phyloP scores from a whole-genome alignment of 2,888 invertebrate species.

The Crioceris asparagi region DNA sequence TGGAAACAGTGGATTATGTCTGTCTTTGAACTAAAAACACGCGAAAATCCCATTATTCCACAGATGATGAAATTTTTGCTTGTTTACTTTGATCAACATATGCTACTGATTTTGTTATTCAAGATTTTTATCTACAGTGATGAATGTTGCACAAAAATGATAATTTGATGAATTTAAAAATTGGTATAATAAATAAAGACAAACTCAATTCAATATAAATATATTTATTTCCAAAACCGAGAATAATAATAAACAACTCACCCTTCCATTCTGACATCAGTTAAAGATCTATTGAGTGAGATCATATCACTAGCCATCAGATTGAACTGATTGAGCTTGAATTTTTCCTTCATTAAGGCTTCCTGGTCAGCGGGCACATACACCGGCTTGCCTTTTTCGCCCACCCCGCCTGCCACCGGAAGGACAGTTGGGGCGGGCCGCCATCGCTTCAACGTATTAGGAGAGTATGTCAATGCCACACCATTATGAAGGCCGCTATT shows the following conservation, averaged over 20 bases:
- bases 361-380: constrained; percentile 79
- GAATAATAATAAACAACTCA: constrained; percentile 33
- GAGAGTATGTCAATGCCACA: constrained; percentile 32
- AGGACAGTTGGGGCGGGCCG: constrained; percentile 57
- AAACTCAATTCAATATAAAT: no score
- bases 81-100: no score
- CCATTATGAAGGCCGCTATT: constrained; percentile 12
- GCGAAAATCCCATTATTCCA: no score
- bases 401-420: constrained; percentile 61
- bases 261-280: constrained; percentile 88
- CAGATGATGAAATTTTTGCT: no score
- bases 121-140: no score
- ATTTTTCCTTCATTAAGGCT: constrained; percentile 84
- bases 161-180: no score
- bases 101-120: no score
- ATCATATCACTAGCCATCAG: constrained; percentile 96
- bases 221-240: not conserved
- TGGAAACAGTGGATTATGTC: no score
- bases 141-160: no score
- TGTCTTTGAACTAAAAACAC: no score
- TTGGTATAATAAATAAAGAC: no score
- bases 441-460: constrained; percentile 56
- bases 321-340: constrained; percentile 98
- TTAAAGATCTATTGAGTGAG: constrained; percentile 86
- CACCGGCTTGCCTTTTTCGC: constrained; percentile 91